Conservation (phyloP, 2,113 vertebrate genomes). For the Corythaeola cristata region DNA sequence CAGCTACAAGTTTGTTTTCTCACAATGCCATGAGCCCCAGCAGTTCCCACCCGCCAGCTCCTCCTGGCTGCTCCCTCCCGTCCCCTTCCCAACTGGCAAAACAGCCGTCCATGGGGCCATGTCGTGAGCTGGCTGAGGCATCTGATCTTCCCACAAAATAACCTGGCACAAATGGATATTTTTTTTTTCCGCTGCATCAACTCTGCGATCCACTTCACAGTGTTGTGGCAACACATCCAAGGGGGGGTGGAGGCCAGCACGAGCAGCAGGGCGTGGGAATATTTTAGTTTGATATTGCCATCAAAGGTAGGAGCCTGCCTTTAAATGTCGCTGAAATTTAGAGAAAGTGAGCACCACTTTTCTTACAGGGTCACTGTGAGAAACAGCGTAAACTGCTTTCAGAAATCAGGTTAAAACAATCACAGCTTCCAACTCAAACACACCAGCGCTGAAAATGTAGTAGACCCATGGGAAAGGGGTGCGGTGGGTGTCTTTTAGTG, state of each 20-base stretch:
- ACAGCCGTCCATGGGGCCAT: accelerated
- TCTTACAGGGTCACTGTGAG: not conserved
- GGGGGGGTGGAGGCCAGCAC: not conserved
- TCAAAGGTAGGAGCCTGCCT: not conserved
- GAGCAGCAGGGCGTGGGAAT: not conserved
- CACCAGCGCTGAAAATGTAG: accelerated
- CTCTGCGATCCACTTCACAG: not conserved
- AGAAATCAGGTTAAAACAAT: not conserved
- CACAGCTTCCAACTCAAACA: not conserved
- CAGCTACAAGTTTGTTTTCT: not conserved
- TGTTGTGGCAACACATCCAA: conserved; percentile 22
- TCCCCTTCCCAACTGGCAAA: not conserved
- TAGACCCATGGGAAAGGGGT: not conserved
- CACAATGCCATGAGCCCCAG: accelerated
- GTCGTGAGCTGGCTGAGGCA: not conserved
- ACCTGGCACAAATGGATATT: not conserved
- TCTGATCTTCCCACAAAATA: not conserved
- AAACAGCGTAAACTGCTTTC: not conserved
- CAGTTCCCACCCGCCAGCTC: not conserved
- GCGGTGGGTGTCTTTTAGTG: not conserved
- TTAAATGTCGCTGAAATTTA: not conserved
- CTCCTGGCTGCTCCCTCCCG: not conserved
- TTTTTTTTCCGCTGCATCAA: not conserved
- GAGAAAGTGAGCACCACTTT: not conserved
- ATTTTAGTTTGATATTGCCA: not conserved